These are phyloP conservation scores for Thamnophis sirtalis DNA, from an alignment of 2,113 vertebrate genomes.

Conservation along the genomic window DNA sequence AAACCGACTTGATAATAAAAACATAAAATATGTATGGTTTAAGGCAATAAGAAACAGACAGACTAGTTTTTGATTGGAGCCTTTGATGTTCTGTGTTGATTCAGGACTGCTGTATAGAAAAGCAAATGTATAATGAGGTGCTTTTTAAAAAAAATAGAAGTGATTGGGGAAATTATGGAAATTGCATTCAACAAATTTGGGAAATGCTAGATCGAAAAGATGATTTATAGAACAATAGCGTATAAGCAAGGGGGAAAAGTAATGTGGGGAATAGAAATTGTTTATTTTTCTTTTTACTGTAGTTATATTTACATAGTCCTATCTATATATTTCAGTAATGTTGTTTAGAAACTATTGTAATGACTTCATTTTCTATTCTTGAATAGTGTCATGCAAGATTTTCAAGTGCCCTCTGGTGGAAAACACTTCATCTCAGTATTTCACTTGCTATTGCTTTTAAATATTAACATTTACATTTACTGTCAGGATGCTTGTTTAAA, in stretches of 20 bases:
- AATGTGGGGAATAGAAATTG: background rate
- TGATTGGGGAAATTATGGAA: background rate
- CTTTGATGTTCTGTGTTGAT: background rate
- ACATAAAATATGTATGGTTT: background rate
- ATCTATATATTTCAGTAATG: background rate
- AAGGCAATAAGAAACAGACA: background rate
- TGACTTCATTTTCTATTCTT: background rate
- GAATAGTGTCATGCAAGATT: conserved; percentile 13
- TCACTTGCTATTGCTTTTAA: background rate
- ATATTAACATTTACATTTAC: background rate
- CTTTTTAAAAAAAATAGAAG: background rate
- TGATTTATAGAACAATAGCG: background rate
- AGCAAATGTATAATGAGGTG: background rate
- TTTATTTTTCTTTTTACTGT: background rate
- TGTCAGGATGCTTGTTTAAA: background rate
- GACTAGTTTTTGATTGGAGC: background rate
- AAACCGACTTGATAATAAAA: background rate
- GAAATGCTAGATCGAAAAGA: background rate
- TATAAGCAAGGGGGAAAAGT: background rate
- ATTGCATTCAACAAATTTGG: background rate
- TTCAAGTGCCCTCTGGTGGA: conserved; percentile 32
- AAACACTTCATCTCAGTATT: background rate
- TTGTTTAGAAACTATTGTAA: background rate
- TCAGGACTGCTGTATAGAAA: background rate
- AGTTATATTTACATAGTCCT: background rate